Evolutionary conservation across 2,113 vertebrate species (phyloP).

Genomic region (Corythoichthys haematopterus): DNA sequence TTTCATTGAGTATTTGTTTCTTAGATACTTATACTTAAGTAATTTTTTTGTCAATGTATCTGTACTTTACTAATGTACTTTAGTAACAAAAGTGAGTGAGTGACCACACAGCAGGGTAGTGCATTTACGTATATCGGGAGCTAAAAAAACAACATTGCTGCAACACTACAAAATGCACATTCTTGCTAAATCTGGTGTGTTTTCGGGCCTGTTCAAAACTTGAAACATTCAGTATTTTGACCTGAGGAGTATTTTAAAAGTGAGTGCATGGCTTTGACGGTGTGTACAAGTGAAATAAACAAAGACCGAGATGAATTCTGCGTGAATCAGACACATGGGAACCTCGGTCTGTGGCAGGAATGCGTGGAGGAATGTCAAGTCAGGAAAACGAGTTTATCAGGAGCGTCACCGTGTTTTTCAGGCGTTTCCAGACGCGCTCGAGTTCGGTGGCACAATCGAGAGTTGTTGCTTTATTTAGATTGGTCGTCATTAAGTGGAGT

Average conservation of each 20-base stretch:
- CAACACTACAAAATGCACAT: too few relatives aligned
- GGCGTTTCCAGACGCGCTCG: not conserved
- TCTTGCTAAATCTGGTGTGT: too few relatives aligned
- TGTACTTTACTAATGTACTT: too few relatives aligned
- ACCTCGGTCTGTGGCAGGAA: not conserved
- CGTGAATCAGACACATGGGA: not conserved
- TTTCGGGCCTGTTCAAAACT: not conserved
- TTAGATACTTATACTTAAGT: too few relatives aligned
- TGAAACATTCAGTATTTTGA: too few relatives aligned
- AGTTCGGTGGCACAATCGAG: not conserved
- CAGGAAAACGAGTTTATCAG: constrained; percentile 1
- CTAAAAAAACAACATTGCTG: too few relatives aligned
- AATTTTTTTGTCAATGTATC: too few relatives aligned
- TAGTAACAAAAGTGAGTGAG: too few relatives aligned
- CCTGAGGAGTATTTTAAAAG: not conserved
- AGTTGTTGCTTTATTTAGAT: not conserved
- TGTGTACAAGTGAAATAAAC: not conserved
- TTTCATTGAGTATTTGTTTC: too few relatives aligned
- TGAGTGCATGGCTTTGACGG: not conserved
- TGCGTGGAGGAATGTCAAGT: not conserved
- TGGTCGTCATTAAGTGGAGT: not conserved
- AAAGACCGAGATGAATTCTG: not conserved
- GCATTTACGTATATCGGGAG: too few relatives aligned
- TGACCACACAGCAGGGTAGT: too few relatives aligned
- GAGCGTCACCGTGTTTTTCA: not conserved